A percentile compares a stretch with the other conserved stretches of the same genome.
These are phyloP conservation scores for Porites evermanni DNA, from an alignment of 92 coral and sea anemone species.

Conservation along the genomic window DNA sequence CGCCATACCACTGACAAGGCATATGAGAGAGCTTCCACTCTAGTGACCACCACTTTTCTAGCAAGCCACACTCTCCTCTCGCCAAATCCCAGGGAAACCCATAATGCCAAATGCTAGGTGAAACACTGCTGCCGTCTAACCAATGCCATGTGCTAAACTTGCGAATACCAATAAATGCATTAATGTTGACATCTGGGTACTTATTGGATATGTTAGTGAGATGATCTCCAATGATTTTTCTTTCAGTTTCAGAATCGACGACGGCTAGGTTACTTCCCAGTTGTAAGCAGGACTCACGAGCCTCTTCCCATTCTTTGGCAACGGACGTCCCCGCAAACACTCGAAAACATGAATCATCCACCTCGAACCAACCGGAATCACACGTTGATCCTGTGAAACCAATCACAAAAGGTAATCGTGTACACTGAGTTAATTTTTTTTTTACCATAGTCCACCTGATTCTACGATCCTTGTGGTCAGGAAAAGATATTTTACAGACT, in stretches of 20 bases:
- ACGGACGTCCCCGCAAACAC: background rate
- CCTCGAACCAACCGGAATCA: conserved; percentile 40
- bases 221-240: conserved; percentile 2
- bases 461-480: too few species aligned
- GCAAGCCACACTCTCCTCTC: background rate
- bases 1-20: background rate
- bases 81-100: background rate
- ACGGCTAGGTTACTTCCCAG: conserved; percentile 58
- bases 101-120: background rate
- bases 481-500: too few species aligned
- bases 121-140: background rate
- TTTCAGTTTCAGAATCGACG: conserved; percentile 48
- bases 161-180: conserved; percentile 17
- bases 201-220: background rate
- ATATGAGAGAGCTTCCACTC: conserved; percentile 7
- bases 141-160: conserved; percentile 15
- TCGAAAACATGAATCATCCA: conserved; percentile 28
- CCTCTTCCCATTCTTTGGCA: background rate
- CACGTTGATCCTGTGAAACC: conserved; percentile 8
- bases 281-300: background rate
- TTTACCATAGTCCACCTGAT: too few species aligned
- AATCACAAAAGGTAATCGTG: background rate
- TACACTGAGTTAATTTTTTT: background rate
- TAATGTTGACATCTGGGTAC: background rate
- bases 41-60: background rate